A percentile compares a stretch with the other conserved stretches of the same genome.
Evolutionary conservation across 2,113 vertebrate genomes (phyloP).

Genomic region (Sapayoa aenigma): DNA sequence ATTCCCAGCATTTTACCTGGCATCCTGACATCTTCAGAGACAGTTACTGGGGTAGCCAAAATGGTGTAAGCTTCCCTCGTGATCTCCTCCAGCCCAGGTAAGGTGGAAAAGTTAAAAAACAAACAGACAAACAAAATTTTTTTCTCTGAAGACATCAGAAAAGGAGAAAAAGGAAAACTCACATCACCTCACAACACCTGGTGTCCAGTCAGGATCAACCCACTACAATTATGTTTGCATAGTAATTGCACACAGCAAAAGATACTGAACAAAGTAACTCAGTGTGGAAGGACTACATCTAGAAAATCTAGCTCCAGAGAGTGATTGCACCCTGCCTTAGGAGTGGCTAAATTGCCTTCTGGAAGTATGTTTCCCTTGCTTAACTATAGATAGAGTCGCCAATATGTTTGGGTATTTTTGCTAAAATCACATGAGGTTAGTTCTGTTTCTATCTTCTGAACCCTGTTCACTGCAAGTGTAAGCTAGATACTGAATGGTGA

Average conservation of each 20-base stretch:
- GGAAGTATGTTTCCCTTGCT: neutral
- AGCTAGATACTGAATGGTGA: neutral
- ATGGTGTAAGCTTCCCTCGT: too few species aligned
- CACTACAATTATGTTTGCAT: neutral
- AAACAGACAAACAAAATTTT: too few species aligned
- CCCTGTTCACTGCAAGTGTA: neutral
- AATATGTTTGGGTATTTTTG: neutral
- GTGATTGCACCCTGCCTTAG: neutral
- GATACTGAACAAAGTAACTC: neutral
- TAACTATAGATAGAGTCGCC: neutral
- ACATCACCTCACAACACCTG: too few species aligned
- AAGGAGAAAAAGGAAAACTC: too few species aligned
- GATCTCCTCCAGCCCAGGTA: too few species aligned
- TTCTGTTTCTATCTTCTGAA: neutral
- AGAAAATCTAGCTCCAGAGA: neutral
- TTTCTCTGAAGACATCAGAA: too few species aligned
- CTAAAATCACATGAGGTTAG: neutral
- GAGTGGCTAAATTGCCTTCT: neutral
- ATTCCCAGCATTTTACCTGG: too few species aligned
- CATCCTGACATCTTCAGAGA: too few species aligned
- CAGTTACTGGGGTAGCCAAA: too few species aligned
- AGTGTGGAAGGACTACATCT: neutral
- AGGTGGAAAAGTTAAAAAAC: too few species aligned
- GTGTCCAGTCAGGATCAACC: too few species aligned
- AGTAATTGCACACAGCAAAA: neutral